A percentile compares a stretch with the other conserved stretches of the same genome.
phyloP scores from a whole-genome alignment of 2,113 vertebrate species.

The Oncorhynchus masou region DNA sequence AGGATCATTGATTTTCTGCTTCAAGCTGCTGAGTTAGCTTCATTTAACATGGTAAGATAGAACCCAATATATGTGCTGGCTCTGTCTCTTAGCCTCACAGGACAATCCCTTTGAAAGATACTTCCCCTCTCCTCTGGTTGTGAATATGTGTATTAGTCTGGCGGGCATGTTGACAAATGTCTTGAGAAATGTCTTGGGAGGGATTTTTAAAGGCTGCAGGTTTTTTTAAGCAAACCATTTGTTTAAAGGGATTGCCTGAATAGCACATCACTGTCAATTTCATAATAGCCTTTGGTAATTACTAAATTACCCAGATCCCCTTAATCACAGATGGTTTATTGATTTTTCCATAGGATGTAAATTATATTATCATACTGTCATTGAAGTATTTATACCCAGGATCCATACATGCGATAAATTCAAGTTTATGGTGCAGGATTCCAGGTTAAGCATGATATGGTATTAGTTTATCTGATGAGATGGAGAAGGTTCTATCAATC shows the following conservation, averaged over 20 bases:
- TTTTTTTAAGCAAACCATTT: not conserved
- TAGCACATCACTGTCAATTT: slow-evolving; percentile 7
- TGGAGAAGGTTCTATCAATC: too few relatives aligned
- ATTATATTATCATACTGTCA: not conserved
- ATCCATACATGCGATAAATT: not conserved
- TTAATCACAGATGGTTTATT: slow-evolving; percentile 19
- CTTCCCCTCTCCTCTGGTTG: not conserved
- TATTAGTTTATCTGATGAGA: not conserved
- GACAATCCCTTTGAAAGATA: not conserved
- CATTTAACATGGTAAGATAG: slow-evolving; percentile 33
- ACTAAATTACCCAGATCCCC: not conserved
- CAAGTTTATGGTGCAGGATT: not conserved
- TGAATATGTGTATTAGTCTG: not conserved
- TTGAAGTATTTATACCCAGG: not conserved
- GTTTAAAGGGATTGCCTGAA: not conserved
- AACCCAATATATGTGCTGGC: slow-evolving; percentile 1
- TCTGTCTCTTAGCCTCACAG: slow-evolving; percentile 12
- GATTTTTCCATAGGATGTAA: slow-evolving; percentile 2
- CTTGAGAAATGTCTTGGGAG: not conserved
- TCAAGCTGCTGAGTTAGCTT: slow-evolving; percentile 54
- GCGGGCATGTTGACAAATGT: not conserved
- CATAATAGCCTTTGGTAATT: not conserved
- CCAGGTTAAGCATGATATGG: not conserved
- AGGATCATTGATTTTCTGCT: slow-evolving; percentile 59
- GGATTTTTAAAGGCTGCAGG: not conserved